These are phyloP conservation scores for Smittia aterrima DNA, from an alignment of 2,888 invertebrate genomes.

Conservation along the genomic window DNA sequence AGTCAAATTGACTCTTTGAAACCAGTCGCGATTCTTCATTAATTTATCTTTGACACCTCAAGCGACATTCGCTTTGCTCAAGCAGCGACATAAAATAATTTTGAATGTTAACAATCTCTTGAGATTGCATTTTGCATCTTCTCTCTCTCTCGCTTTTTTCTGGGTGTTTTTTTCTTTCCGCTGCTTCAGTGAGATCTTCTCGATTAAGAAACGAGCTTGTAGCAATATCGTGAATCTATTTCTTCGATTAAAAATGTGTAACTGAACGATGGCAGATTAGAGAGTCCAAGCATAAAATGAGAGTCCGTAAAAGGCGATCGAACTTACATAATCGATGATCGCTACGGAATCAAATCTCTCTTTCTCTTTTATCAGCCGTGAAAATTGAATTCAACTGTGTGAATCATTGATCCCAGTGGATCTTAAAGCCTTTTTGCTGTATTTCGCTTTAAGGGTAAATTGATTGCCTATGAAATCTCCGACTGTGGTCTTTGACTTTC, in stretches of 20 bases:
- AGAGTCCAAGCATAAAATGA: not conserved
- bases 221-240: slow-evolving; percentile 11
- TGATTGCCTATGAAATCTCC: slow-evolving; percentile 20
- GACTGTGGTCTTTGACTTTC: slow-evolving; percentile 18
- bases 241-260: not conserved
- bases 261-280: not conserved
- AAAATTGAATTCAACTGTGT: slow-evolving; percentile 25
- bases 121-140: too few species aligned
- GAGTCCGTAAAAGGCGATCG: not conserved
- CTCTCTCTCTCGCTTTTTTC: too few species aligned
- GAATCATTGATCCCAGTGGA: slow-evolving; percentile 15
- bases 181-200: too few species aligned
- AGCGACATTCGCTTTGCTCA: too few species aligned
- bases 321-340: not conserved
- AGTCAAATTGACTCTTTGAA: slow-evolving; percentile 20
- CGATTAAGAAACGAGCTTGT: slow-evolving; percentile 3
- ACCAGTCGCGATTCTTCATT: not conserved
- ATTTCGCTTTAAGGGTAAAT: slow-evolving; percentile 14
- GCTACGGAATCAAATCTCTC: not conserved
- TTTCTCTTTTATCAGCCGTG: slow-evolving; percentile 22
- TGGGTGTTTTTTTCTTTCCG: too few species aligned
- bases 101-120: too few species aligned
- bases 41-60: not conserved
- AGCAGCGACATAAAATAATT: too few species aligned
- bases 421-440: not conserved